Percentiles rank a stretch among this genome's conserved stretches.
Evolutionary conservation across 1,140 invertebrate species (phyloP).

Genomic region (Achatina immaculata): DNA sequence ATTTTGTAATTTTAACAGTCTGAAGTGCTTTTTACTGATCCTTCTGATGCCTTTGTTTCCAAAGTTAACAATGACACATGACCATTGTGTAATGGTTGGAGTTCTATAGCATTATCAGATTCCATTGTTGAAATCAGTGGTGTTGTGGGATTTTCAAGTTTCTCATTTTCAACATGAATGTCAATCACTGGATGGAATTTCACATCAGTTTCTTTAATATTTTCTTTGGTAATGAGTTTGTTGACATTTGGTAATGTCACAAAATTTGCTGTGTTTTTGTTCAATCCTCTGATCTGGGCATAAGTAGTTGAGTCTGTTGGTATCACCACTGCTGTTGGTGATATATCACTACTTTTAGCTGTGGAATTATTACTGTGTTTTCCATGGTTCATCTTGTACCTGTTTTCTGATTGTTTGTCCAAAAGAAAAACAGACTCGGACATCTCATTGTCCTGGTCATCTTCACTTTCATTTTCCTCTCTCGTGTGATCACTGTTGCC

Average conservation of each 20-base stretch:
- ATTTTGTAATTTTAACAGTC: no score
- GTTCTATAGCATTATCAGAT: constrained; percentile 1
- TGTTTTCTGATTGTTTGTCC: not conserved
- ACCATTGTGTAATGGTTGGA: not conserved
- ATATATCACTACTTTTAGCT: not conserved
- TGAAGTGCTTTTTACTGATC: no score
- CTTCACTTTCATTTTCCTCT: not conserved
- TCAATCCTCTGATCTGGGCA: not conserved
- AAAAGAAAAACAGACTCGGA: constrained; percentile 6
- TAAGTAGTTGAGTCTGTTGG: not conserved
- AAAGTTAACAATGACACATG: no score
- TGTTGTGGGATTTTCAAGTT: not conserved
- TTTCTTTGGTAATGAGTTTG: not conserved
- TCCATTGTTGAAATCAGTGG: not conserved
- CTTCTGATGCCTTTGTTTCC: no score
- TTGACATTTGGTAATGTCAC: not conserved
- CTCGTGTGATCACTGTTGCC: not conserved
- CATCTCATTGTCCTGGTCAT: not conserved
- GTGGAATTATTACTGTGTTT: not conserved
- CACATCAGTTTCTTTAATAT: not conserved
- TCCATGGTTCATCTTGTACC: not conserved
- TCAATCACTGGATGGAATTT: not conserved
- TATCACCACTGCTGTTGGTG: not conserved
- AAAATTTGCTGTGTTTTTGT: not conserved
- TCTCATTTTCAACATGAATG: not conserved